Evolutionary conservation across 2,888 invertebrate genomes (phyloP).

Genomic region (Nematopogon swammerdamellus): DNA sequence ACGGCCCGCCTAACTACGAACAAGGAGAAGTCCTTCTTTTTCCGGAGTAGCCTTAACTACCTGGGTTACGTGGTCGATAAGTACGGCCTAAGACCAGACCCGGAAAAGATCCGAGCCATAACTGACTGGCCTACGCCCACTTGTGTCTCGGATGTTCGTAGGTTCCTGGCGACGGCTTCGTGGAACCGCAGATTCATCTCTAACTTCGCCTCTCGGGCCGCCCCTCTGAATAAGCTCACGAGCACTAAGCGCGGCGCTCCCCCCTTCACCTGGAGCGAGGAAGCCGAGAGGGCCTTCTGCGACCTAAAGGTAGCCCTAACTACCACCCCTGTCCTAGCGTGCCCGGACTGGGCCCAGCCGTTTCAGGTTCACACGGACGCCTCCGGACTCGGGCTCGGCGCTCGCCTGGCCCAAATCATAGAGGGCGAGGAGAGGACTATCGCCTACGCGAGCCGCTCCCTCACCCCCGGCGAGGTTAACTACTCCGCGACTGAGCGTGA

Average conservation of each 20-base stretch:
- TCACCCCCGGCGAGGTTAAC: not conserved
- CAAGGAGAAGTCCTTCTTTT: constrained; percentile 9
- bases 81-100: constrained; percentile 13
- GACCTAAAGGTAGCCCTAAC: not conserved
- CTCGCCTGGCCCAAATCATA: not conserved
- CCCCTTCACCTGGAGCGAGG: not conserved
- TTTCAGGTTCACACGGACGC: not conserved
- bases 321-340: not conserved
- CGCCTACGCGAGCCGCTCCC: not conserved
- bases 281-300: not conserved
- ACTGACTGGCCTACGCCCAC: constrained; percentile 13
- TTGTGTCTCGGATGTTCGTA: not conserved
- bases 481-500: not conserved
- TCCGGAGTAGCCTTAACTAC: constrained; percentile 1
- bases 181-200: not conserved
- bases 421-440: not conserved
- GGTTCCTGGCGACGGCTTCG: not conserved
- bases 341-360: not conserved
- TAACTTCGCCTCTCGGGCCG: not conserved
- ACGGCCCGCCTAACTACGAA: constrained; percentile 13
- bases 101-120: constrained; percentile 14
- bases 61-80: constrained; percentile 11
- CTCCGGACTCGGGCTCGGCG: not conserved
- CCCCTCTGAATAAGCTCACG: not conserved
- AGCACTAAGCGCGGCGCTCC: not conserved